Conservation (phyloP, 2,113 vertebrate species). For the Melanerpes aurifrons region DNA sequence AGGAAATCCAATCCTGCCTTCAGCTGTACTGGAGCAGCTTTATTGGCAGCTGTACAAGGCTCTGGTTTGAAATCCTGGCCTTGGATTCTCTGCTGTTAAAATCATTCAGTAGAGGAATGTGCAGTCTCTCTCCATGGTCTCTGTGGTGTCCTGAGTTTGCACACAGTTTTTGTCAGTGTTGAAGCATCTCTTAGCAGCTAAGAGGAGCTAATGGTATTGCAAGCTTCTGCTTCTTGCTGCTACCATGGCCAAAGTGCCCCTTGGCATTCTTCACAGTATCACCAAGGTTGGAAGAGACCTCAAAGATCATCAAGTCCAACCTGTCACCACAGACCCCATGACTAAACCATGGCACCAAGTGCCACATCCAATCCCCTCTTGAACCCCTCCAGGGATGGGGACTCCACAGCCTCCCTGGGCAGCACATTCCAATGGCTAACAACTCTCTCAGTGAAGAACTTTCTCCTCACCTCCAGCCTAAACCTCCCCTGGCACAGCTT, state of each 20-base stretch:
- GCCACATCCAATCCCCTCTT: no score
- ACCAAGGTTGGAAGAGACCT: no score
- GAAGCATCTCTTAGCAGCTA: neutral
- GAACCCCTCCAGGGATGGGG: no score
- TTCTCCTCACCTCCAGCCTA: no score
- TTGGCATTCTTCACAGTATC: neutral
- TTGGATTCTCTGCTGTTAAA: constrained; percentile 6
- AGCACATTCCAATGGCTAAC: no score
- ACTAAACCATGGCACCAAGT: no score
- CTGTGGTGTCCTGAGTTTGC: neutral
- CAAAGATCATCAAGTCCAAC: no score
- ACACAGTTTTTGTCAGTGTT: neutral
- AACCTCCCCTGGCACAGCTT: no score
- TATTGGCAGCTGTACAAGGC: neutral
- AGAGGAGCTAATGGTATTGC: neutral
- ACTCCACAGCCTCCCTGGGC: no score
- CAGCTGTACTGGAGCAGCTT: neutral
- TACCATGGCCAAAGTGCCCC: neutral
- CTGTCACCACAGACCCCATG: no score
- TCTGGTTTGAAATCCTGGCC: neutral
- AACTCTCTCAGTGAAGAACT: no score
- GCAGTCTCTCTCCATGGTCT: neutral
- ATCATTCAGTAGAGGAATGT: neutral
- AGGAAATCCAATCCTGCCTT: neutral
- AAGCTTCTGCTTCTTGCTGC: neutral